These are phyloP conservation scores for Pristionchus entomophagus DNA, from an alignment of 2,888 invertebrate species.

Conservation along the genomic window DNA sequence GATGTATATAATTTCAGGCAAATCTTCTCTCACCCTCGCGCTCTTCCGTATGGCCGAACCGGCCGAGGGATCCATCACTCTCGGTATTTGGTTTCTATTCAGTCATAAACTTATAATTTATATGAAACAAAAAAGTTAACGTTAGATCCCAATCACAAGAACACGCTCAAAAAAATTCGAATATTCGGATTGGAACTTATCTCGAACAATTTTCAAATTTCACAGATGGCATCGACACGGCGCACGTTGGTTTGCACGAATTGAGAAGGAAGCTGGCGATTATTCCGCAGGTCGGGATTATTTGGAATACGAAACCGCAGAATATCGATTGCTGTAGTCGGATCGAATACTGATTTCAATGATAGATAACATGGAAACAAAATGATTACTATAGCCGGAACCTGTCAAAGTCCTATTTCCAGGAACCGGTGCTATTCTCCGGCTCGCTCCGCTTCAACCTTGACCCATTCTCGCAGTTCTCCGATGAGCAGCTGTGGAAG, in stretches of 20 bases:
- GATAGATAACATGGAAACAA: background rate
- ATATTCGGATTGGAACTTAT: background rate
- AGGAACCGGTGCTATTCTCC: slow-evolving; percentile 78
- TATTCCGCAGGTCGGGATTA: slow-evolving; percentile 44
- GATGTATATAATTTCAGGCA: slow-evolving; percentile 30
- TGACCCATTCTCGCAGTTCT: slow-evolving; percentile 88
- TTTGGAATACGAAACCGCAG: too few relatives aligned
- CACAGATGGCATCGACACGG: slow-evolving; percentile 41
- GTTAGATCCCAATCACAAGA: too few relatives aligned
- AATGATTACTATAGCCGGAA: background rate
- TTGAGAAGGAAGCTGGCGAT: slow-evolving; percentile 36
- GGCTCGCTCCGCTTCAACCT: slow-evolving; percentile 91
- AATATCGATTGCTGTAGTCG: background rate
- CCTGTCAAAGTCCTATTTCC: slow-evolving; percentile 75
- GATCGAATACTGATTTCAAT: background rate
- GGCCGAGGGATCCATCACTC: slow-evolving; percentile 1
- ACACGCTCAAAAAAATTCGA: too few relatives aligned
- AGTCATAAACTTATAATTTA: too few relatives aligned
- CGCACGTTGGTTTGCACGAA: slow-evolving; percentile 32
- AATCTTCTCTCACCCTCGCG: slow-evolving; percentile 38
- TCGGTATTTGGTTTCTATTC: background rate
- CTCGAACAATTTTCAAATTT: background rate
- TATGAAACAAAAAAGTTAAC: too few relatives aligned
- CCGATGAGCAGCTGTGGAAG: slow-evolving; percentile 89
- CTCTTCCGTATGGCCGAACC: slow-evolving; percentile 47